Evolutionary conservation across 2,888 invertebrate species (phyloP).

Genomic region (Troides helena): DNA sequence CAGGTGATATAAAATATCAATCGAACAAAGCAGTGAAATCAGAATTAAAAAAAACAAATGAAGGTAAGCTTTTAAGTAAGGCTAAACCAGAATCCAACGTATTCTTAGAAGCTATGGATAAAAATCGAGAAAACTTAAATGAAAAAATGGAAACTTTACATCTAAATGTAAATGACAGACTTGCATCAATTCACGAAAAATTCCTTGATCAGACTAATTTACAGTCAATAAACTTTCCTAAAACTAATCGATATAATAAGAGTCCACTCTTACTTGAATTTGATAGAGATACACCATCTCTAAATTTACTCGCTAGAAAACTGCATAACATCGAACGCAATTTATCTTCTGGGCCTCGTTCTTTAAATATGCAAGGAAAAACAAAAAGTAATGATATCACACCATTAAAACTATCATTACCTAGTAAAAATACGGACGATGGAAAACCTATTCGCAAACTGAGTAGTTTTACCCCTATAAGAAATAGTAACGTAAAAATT

Average conservation of each 20-base stretch:
- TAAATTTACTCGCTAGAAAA: background rate
- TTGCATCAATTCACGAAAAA: conserved; percentile 52
- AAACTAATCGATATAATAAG: conserved; percentile 22
- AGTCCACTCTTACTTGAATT: conserved; percentile 16
- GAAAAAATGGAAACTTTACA: conserved; percentile 61
- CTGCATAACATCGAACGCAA: background rate
- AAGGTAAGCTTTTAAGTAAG: conserved; percentile 33
- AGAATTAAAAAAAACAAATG: conserved; percentile 38
- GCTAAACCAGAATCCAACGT: conserved; percentile 45
- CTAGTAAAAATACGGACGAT: background rate
- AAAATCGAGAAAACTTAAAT: conserved; percentile 51
- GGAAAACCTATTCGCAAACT: conserved; percentile 15
- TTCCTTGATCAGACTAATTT: conserved; percentile 45
- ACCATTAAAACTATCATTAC: background rate
- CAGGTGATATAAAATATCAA: conserved; percentile 41
- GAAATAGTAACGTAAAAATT: conserved; percentile 44
- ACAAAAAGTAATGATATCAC: background rate
- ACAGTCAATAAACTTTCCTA: conserved; percentile 32
- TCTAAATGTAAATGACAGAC: conserved; percentile 57
- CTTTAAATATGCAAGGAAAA: background rate
- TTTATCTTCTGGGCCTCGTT: background rate
- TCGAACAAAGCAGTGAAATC: conserved; percentile 50
- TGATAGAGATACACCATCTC: conserved; percentile 8
- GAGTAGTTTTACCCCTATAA: conserved; percentile 29
- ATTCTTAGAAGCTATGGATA: conserved; percentile 48